A percentile compares a stretch with the other conserved stretches of the same genome.
phyloP scores from a whole-genome alignment of 1,140 invertebrate genomes.

The Magallana gigas region DNA sequence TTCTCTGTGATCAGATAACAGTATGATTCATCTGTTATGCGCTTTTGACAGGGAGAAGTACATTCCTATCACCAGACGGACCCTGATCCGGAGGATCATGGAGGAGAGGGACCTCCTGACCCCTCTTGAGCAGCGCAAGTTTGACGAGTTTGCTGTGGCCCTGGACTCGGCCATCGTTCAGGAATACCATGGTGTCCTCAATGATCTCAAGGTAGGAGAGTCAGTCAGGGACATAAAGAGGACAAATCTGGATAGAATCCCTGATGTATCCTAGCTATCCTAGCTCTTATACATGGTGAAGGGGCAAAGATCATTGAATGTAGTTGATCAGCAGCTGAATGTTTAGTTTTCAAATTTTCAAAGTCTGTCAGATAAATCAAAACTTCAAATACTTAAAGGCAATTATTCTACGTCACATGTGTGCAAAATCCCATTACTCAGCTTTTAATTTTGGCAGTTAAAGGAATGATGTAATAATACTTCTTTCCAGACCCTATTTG shows the following conservation, averaged over 20 bases:
- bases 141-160: constrained; percentile 74
- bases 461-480: neutral
- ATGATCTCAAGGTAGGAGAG: constrained; percentile 74
- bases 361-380: too few species aligned
- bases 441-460: too few species aligned
- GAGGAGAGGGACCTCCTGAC: constrained; percentile 72
- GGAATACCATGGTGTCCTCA: constrained; percentile 73
- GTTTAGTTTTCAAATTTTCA: neutral
- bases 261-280: too few species aligned
- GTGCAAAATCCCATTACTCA: too few species aligned
- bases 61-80: constrained; percentile 75
- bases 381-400: too few species aligned
- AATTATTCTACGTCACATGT: too few species aligned
- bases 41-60: constrained; percentile 73
- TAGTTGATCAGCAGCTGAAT: neutral
- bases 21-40: too few species aligned
- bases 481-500: constrained; percentile 73
- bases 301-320: too few species aligned
- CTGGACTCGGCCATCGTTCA: constrained; percentile 75
- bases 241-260: too few species aligned
- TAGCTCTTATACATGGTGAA: too few species aligned
- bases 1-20: too few species aligned
- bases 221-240: neutral
- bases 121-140: constrained; percentile 70
- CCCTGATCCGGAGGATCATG: constrained; percentile 72